Evolutionary conservation across 2,888 invertebrate genomes (phyloP).

Genomic region (Cerceris rybyensis): DNA sequence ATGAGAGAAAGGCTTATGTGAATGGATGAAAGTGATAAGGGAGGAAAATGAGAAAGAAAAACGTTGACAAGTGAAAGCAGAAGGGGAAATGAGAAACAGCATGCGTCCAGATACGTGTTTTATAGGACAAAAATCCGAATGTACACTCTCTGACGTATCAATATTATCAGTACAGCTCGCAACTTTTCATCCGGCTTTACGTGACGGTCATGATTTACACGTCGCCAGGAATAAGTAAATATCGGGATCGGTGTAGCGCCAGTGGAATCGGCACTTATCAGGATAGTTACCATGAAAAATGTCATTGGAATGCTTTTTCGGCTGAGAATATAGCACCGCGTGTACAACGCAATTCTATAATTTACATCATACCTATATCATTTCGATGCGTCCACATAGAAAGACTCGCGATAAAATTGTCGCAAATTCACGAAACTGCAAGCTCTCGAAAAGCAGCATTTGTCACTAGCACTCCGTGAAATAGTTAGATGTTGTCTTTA

Average conservation of each 20-base stretch:
- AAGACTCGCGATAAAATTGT: no score
- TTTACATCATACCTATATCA: constrained; percentile 25
- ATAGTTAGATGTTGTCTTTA: no score
- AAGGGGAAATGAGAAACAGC: no score
- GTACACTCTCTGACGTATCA: constrained; percentile 20
- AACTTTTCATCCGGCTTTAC: constrained; percentile 50
- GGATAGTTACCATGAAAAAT: constrained; percentile 34
- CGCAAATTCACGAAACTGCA: no score
- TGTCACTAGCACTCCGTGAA: no score
- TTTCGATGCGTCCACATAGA: neutral
- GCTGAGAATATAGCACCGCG: constrained; percentile 6
- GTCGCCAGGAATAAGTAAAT: constrained; percentile 21
- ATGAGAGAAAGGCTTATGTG: no score
- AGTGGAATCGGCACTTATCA: constrained; percentile 32
- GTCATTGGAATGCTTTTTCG: constrained; percentile 27
- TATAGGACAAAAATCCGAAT: constrained; percentile 28
- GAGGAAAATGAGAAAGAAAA: neutral
- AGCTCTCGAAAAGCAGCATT: no score
- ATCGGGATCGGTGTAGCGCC: constrained; percentile 17
- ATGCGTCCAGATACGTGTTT: constrained; percentile 19
- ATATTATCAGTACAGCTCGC: constrained; percentile 41
- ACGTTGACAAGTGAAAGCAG: no score
- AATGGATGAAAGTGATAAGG: neutral
- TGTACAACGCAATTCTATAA: constrained; percentile 27
- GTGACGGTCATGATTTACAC: constrained; percentile 46